phyloP scores from a whole-genome alignment of 2,888 invertebrate species.

The Agriopis leucophaearia region DNA sequence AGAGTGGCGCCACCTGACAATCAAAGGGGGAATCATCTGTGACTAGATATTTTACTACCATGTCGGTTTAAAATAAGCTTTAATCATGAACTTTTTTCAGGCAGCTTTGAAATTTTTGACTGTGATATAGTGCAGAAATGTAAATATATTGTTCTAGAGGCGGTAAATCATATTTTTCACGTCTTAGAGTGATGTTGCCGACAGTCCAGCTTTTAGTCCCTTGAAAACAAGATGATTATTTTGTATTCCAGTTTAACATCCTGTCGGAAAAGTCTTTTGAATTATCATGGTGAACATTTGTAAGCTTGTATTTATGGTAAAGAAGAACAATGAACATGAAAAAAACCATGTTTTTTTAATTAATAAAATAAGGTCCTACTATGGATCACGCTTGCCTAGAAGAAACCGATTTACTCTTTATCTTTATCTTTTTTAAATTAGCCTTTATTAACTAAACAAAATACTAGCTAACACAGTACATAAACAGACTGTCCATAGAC shows the following conservation, averaged over 20 bases:
- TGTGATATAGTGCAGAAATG: neutral
- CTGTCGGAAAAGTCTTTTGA: neutral
- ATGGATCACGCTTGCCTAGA: too few species aligned
- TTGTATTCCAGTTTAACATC: neutral
- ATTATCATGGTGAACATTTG: neutral
- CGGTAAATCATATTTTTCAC: constrained; percentile 22
- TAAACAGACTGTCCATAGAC: too few species aligned
- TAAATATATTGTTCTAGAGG: neutral
- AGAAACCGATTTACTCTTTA: too few species aligned
- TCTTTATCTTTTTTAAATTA: too few species aligned
- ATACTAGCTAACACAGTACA: too few species aligned
- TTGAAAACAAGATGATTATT: constrained; percentile 16
- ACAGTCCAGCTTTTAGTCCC: constrained; percentile 18
- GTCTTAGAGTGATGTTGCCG: constrained; percentile 17
- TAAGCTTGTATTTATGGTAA: too few species aligned
- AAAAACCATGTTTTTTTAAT: too few species aligned
- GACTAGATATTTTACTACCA: constrained; percentile 3
- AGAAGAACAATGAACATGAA: too few species aligned
- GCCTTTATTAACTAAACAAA: too few species aligned
- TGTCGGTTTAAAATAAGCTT: constrained; percentile 6
- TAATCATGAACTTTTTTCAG: neutral
- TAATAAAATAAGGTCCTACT: too few species aligned
- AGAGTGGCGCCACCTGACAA: constrained; percentile 54
- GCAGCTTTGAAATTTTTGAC: neutral
- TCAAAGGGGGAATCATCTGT: constrained; percentile 32